Evolutionary conservation across 2,888 invertebrate species (phyloP), one percentile per base, ranked within the genome.

Genomic region (Sesia apiformis): DNA sequence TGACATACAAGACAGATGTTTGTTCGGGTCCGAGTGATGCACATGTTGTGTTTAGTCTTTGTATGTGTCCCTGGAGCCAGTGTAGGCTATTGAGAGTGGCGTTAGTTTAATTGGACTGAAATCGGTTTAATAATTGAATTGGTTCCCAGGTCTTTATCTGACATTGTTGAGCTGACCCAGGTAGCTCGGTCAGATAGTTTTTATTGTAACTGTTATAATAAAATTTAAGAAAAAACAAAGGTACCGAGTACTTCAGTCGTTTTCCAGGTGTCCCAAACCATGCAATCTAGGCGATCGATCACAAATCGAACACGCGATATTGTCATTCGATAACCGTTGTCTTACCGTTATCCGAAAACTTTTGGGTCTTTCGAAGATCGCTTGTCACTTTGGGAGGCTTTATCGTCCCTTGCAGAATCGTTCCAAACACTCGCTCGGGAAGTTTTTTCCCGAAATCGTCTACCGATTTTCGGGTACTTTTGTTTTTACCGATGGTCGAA

Each of bases 291-390:
- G 46, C 23, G n/a, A 46, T 46, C 23, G 46, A 46, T 46, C 46
- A 5, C 46, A 46, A 46, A 46, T 46, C n/a, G 8, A 46, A 46
- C 46, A 46, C 3, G 7, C 7, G 46, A 46, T 46, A 46, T 46
- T 46, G 46, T 46, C 46, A 46, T 46, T 49, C 50, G 50, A 50
- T 54, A 54, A 51, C 51, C 51, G 39, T 54, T 53, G 40, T 50
- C 53, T 54, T 50, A 51, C 51, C 51, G 39, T 54, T 53, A 50
- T 50, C 53, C 53, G 50, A 42, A 54, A 54, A 54, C 42, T 54
- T 54, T 54, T 39, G 54, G 54, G 54, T 54, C 54, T 40, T 54
- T 51, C 8, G 8, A 39, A n/a, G 54, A 51, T 54, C 50, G 38
- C 4, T 50, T 50, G 50, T 50, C 50, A 50, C 50, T 50, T 50